Conservation (phyloP, 23 tunicate species). For the Phallusia fumigata region DNA sequence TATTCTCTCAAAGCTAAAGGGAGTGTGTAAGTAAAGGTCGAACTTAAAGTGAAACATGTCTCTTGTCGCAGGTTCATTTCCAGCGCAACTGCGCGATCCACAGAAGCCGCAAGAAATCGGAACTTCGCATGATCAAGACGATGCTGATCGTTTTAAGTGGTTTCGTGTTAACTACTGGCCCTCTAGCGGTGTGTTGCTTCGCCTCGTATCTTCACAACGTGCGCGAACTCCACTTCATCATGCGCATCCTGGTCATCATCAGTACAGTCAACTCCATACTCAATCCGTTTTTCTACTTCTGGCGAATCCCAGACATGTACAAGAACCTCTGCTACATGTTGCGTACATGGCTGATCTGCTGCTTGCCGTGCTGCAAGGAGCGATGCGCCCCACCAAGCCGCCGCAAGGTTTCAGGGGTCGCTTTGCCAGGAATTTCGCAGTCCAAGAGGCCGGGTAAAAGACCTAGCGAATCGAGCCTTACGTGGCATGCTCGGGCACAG, state of each 20-base stretch:
- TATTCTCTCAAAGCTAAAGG: no score
- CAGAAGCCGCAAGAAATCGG: slow-evolving; percentile 22
- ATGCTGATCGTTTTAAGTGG: slow-evolving; percentile 68
- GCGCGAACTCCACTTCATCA: slow-evolving; percentile 42
- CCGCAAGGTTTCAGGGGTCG: background rate
- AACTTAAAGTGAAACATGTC: no score
- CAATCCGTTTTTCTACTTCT: slow-evolving; percentile 76
- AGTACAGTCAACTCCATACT: slow-evolving; percentile 72
- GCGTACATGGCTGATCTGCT: slow-evolving; percentile 6
- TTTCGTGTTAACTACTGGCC: slow-evolving; percentile 66
- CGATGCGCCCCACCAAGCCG: background rate
- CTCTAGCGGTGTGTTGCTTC: slow-evolving; percentile 57
- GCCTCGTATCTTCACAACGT: slow-evolving; percentile 47
- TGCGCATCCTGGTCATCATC: slow-evolving; percentile 67
- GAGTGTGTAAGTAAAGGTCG: no score
- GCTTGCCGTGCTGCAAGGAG: slow-evolving; percentile 22
- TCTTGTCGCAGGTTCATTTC: slow-evolving; percentile 16
- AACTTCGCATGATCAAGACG: slow-evolving; percentile 66
- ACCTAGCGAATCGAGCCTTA: background rate
- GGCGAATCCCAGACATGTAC: slow-evolving; percentile 62
- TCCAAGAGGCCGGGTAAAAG: slow-evolving; percentile 4
- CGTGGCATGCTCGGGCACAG: background rate
- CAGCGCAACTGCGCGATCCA: slow-evolving; percentile 1
- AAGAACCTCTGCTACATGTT: slow-evolving; percentile 37
- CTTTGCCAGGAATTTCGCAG: background rate